A percentile compares a stretch with the other conserved stretches of the same genome.
phyloP scores from a whole-genome alignment of 2,113 vertebrate species.

The Toxotes jaculatrix region DNA sequence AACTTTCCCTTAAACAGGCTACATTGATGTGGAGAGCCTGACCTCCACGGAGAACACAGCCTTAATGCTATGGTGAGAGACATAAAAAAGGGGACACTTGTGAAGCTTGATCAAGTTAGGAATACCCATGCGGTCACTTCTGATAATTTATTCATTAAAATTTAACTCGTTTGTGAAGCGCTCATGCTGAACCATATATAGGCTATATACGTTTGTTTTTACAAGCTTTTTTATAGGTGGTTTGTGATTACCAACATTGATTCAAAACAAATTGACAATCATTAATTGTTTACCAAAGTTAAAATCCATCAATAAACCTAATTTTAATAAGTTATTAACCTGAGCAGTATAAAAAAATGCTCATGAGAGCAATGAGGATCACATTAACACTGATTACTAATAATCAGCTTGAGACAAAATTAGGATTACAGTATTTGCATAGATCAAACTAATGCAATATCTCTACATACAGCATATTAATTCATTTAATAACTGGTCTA shows the following conservation, averaged over 20 bases:
- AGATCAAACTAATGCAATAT: slow-evolving; percentile 23
- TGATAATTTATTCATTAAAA: slow-evolving; percentile 14
- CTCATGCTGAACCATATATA: too few species aligned
- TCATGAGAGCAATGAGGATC: not conserved
- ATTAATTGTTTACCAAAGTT: slow-evolving; percentile 9
- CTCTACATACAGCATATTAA: not conserved
- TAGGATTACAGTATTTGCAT: slow-evolving; percentile 18
- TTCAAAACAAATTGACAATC: not conserved
- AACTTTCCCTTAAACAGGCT: slow-evolving; percentile 65
- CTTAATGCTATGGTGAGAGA: slow-evolving; percentile 19
- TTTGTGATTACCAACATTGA: not conserved
- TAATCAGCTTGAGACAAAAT: slow-evolving; percentile 15
- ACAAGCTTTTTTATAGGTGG: not conserved
- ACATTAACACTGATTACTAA: not conserved
- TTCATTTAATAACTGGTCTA: slow-evolving; percentile 1
- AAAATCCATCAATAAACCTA: not conserved
- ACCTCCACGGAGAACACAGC: slow-evolving; percentile 42
- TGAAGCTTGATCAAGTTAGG: slow-evolving; percentile 42
- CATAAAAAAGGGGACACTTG: slow-evolving; percentile 14
- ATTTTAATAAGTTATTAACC: slow-evolving; percentile 7
- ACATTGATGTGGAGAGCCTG: slow-evolving; percentile 59
- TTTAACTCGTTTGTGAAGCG: too few species aligned
- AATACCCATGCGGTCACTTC: not conserved
- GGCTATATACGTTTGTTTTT: not conserved
- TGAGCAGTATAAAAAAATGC: not conserved